phyloP scores from a whole-genome alignment of 1,140 invertebrate species.

The Pseudomyrmex flavicornis region DNA sequence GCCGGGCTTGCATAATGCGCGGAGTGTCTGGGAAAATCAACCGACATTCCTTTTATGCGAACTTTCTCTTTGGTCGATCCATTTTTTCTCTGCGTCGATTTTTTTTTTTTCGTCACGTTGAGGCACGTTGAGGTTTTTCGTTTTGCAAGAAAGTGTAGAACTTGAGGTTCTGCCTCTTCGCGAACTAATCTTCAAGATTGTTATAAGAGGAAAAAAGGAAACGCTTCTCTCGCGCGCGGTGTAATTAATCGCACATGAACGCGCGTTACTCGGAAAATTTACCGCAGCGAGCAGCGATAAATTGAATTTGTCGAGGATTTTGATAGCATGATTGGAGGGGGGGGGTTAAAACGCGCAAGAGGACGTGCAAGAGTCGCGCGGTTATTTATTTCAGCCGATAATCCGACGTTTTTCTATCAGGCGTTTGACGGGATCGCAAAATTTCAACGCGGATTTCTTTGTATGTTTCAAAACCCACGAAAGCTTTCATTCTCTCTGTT shows the following conservation, averaged over 20 bases:
- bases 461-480: slow-evolving; percentile 60
- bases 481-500: slow-evolving; percentile 58
- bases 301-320: slow-evolving; percentile 7
- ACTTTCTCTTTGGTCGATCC: not conserved
- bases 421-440: slow-evolving; percentile 23
- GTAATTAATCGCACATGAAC: not conserved
- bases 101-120: not conserved
- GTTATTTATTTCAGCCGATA: slow-evolving; percentile 30
- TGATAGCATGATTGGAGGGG: not conserved
- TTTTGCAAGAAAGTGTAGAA: not conserved
- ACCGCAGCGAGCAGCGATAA: too few relatives aligned
- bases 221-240: not conserved
- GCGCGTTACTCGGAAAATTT: not conserved
- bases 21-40: not conserved
- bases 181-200: not conserved
- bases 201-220: not conserved
- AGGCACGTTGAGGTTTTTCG: not conserved
- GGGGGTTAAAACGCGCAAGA: not conserved
- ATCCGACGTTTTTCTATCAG: slow-evolving; percentile 6
- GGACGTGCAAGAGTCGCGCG: not conserved
- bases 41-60: slow-evolving; percentile 1
- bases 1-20: not conserved
- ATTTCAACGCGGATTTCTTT: slow-evolving; percentile 62
- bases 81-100: not conserved
- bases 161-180: not conserved